These are phyloP conservation scores for Littorina saxatilis DNA, from an alignment of 1,140 invertebrate genomes.

Conservation along the genomic window DNA sequence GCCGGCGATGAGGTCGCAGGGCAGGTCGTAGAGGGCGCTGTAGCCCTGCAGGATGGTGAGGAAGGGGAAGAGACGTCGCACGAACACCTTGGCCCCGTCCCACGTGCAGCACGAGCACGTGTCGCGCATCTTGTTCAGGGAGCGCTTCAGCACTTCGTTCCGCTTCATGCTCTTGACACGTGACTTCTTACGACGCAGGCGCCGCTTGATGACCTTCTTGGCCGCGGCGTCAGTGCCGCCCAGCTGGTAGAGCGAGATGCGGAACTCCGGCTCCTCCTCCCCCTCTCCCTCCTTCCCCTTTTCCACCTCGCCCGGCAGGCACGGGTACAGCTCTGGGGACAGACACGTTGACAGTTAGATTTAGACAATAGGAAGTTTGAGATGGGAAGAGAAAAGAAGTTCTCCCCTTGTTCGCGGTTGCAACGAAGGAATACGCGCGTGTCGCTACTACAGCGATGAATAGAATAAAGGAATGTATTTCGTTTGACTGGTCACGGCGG, in stretches of 20 bases:
- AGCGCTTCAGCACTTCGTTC: constrained; percentile 38
- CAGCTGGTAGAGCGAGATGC: constrained; percentile 31
- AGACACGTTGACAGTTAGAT: background rate
- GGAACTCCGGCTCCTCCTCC: constrained; percentile 22
- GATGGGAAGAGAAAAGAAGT: too few species aligned
- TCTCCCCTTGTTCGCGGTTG: too few species aligned
- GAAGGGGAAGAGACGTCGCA: constrained; percentile 69
- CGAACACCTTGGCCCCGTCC: constrained; percentile 36
- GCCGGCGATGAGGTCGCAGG: constrained; percentile 76
- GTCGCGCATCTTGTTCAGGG: constrained; percentile 39
- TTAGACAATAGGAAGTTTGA: background rate
- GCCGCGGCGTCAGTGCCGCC: constrained; percentile 11
- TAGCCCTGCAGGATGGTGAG: constrained; percentile 73
- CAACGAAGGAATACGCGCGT: too few species aligned
- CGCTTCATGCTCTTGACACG: constrained; percentile 24
- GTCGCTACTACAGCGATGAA: background rate
- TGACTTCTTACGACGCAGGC: constrained; percentile 33
- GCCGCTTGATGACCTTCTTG: constrained; percentile 16
- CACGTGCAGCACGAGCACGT: constrained; percentile 45
- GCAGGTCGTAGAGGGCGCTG: constrained; percentile 69
- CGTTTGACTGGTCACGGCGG: background rate
- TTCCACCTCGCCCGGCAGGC: constrained; percentile 13
- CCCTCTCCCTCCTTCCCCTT: background rate
- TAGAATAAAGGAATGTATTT: too few species aligned
- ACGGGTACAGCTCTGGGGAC: constrained; percentile 41